Percentiles rank a stretch among this genome's conserved stretches.
These are phyloP conservation scores for Caenorhabditis remanei DNA, from an alignment of 1,140 invertebrate genomes.

Conservation along the genomic window DNA sequence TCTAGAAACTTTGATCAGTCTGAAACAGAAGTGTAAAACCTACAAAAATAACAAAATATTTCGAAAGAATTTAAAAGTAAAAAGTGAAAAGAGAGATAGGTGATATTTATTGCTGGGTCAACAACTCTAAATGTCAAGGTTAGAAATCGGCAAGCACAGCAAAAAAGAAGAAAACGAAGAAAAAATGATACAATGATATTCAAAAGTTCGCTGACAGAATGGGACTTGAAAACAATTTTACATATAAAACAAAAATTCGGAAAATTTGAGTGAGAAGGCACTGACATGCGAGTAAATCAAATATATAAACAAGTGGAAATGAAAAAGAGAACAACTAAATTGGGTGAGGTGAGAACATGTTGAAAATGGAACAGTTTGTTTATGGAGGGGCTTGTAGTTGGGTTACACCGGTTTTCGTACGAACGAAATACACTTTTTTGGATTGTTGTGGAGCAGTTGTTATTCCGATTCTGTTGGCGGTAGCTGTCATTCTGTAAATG, in stretches of 20 bases:
- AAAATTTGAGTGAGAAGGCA: too few relatives aligned
- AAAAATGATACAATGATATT: neutral
- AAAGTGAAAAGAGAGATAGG: neutral
- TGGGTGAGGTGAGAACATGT: neutral
- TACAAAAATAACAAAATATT: too few relatives aligned
- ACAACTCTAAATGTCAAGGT: conserved; percentile 25
- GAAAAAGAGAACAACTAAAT: too few relatives aligned
- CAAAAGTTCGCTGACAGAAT: neutral
- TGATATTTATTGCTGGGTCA: neutral
- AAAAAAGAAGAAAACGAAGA: neutral
- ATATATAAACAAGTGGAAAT: too few relatives aligned
- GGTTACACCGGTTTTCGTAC: conserved; percentile 16
- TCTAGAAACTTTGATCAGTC: too few relatives aligned
- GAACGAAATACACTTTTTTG: conserved; percentile 28
- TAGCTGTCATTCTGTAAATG: too few relatives aligned
- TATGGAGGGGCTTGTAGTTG: neutral
- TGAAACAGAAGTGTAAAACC: too few relatives aligned
- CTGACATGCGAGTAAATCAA: too few relatives aligned
- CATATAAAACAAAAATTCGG: neutral
- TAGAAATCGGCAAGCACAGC: neutral
- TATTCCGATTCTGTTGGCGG: neutral
- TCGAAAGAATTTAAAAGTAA: too few relatives aligned
- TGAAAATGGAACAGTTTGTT: neutral
- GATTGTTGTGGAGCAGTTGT: neutral
- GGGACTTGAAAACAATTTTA: neutral